Base-by-base conservation (phyloP, 2,888 invertebrate species). In the Zaprionus obscuricornis region DNA sequence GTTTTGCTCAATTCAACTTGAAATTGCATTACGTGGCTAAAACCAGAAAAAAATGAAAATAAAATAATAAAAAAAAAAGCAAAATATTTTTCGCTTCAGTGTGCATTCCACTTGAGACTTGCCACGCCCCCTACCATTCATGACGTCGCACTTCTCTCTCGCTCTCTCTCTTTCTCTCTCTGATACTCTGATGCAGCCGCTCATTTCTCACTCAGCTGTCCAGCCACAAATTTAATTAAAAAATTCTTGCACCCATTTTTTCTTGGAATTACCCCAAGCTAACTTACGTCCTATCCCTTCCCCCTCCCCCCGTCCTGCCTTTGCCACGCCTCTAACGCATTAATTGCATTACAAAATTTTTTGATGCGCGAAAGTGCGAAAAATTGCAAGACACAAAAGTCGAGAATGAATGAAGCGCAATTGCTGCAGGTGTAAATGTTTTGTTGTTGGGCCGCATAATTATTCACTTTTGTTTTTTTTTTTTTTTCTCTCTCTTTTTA, bases 311-410 rank as follows among this genome's bases (percentile, higher is more conserved):
- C 42, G 5, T 22, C 33, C 43, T 29, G 45, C 51, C 40, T 55
- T 49, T 47, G 42, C 46, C 57, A 26, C 60, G 51, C 49, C 42
- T n/a, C n/a, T n/a, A 26, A 47, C 84, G 63, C 68, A 76, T 83
- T 86, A 74, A 83, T 86, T 78, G 81, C 86, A 74, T 77, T 76
- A 85, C 76, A 72, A 79, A 68, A 74, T 65, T 70, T 66, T 81
- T 76, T 74, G 83, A 85, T 79, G 73, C 78, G 82, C 78, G 67
- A 77, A 81, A 84, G 78, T 78, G 85, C 78, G 78, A 84, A 84
- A n/a, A 74, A 78, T 81, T 62, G 79, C 81, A 60, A 63, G 81
- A 69, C 60, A 67, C 67, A 63, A 66, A 58, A 43, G 43, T 57
- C 49, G 45, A 63, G 37, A 26, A 29, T 58, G 57, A 74, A 63